These are phyloP conservation scores for Moxostoma hubbsi DNA, from an alignment of 2,797 vertebrate genomes.

Conservation along the genomic window DNA sequence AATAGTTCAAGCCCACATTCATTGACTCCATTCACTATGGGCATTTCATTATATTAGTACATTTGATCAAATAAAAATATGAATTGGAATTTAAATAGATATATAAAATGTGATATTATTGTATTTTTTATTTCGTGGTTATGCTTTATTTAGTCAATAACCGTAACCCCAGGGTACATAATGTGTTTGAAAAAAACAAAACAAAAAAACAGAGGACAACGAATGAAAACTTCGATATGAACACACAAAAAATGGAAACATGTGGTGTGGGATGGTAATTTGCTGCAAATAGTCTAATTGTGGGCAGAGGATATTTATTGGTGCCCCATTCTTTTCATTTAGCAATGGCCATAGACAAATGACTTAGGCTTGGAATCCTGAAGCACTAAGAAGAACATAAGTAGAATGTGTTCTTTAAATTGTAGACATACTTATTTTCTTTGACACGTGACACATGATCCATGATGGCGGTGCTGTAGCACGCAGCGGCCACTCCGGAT, in stretches of 20 bases:
- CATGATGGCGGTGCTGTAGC: no score
- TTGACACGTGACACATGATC: no score
- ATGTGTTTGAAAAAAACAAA: background rate
- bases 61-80: background rate
- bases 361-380: background rate
- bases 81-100: background rate
- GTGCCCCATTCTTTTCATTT: background rate
- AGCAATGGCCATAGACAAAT: background rate
- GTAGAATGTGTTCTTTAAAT: no score
- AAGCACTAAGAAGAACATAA: no score
- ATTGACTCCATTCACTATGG: background rate
- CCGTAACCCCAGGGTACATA: background rate
- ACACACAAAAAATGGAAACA: constrained; percentile 8
- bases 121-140: background rate
- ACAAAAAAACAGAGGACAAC: background rate
- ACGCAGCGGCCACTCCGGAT: no score
- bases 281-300: background rate
- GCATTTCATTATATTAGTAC: background rate
- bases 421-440: no score
- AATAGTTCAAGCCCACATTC: background rate
- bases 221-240: constrained; percentile 1
- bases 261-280: constrained; percentile 9
- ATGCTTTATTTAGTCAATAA: background rate
- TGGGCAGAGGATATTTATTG: constrained; percentile 15
- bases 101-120: background rate